Percentiles rank a stretch among this genome's conserved stretches.
phyloP scores from a whole-genome alignment of 2,888 invertebrate genomes.

The Andrena bucephala region DNA sequence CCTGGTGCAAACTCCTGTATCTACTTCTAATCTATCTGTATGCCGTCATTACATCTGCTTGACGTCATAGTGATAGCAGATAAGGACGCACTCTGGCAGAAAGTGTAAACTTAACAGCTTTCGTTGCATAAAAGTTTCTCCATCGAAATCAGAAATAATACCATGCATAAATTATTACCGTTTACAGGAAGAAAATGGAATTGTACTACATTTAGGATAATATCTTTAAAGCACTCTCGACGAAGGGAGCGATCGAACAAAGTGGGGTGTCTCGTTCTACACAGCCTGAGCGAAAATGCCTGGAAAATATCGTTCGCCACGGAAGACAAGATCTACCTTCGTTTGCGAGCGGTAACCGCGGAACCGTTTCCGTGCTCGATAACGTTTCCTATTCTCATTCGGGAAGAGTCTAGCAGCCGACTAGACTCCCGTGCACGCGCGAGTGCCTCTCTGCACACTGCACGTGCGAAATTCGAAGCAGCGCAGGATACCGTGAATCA shows the following conservation, averaged over 20 bases:
- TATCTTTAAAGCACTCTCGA: background rate
- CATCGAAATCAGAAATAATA: slow-evolving; percentile 3
- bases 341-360: slow-evolving; percentile 49
- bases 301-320: slow-evolving; percentile 44
- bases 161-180: slow-evolving; percentile 6
- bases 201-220: background rate
- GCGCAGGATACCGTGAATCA: slow-evolving; percentile 45
- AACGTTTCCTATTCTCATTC: slow-evolving; percentile 50
- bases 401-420: background rate
- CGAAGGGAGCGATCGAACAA: slow-evolving; percentile 24
- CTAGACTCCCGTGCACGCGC: background rate
- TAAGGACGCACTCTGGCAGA: background rate
- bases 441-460: background rate
- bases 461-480: slow-evolving; percentile 15
- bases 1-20: background rate
- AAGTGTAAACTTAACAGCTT: background rate
- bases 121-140: background rate
- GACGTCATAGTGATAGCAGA: slow-evolving; percentile 17
- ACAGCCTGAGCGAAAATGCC: slow-evolving; percentile 15
- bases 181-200: background rate
- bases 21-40: background rate
- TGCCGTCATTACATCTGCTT: slow-evolving; percentile 25
- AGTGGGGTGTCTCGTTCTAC: background rate
- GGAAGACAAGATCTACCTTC: slow-evolving; percentile 52
- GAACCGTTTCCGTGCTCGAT: slow-evolving; percentile 50